Conservation (phyloP, 2,797 vertebrate species). For the Garrulus glandarius region DNA sequence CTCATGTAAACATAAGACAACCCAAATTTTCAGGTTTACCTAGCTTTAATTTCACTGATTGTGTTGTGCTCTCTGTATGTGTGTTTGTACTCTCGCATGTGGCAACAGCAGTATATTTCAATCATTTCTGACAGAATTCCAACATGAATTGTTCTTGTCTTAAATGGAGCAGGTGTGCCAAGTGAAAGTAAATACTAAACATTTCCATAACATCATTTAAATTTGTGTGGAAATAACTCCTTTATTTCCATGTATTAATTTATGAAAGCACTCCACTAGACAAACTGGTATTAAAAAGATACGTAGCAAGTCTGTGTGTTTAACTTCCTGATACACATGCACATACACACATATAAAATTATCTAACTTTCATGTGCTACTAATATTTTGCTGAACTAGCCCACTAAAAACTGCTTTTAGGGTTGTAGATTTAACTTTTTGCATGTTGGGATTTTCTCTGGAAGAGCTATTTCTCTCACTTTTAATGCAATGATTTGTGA, state of each 20-base stretch:
- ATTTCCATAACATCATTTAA: neutral
- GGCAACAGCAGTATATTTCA: neutral
- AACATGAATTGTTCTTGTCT: neutral
- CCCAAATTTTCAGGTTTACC: neutral
- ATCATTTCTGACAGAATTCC: neutral
- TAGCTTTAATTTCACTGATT: neutral
- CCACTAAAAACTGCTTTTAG: conserved; percentile 27
- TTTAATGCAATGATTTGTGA: conserved; percentile 73
- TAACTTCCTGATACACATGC: neutral
- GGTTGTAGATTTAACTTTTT: conserved; percentile 16
- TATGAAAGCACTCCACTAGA: neutral
- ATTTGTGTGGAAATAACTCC: neutral
- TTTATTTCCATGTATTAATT: neutral
- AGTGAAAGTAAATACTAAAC: neutral
- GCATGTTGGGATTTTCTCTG: conserved; percentile 66
- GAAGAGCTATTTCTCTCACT: conserved; percentile 66
- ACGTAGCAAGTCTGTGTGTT: neutral
- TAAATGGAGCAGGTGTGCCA: neutral
- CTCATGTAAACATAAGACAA: neutral
- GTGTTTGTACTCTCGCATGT: neutral
- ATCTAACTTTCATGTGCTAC: neutral
- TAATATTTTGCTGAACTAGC: conserved; percentile 19
- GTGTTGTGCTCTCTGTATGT: neutral
- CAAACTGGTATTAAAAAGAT: neutral
- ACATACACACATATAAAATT: neutral